Evolutionary conservation across 2,113 vertebrate species (phyloP).

Genomic region (Orthonyx spaldingii): DNA sequence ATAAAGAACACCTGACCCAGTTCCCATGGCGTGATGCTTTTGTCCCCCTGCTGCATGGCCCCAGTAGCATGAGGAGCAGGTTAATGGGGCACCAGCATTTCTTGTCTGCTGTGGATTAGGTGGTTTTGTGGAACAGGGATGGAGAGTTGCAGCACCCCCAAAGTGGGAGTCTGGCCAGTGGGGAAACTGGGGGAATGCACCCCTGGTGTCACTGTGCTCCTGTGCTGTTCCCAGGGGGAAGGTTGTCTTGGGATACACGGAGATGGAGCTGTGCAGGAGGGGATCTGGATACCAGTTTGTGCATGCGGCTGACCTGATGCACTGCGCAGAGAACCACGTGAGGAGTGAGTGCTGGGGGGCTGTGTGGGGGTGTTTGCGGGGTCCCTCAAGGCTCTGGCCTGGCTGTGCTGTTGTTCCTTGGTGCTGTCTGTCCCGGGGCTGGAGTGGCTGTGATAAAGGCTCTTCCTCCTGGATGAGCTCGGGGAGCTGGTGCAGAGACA

Average conservation of each 20-base stretch:
- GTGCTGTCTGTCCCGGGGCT: fast-evolving
- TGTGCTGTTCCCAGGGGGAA: neutral
- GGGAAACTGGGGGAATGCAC: neutral
- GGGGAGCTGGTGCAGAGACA: neutral
- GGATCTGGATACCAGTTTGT: constrained; percentile 82
- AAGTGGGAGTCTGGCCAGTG: neutral
- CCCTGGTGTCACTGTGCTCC: neutral
- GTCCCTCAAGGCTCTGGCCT: neutral
- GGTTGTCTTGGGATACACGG: constrained; percentile 73
- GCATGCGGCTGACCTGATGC: constrained; percentile 77
- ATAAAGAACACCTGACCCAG: neutral
- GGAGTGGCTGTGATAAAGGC: neutral
- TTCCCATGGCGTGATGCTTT: neutral
- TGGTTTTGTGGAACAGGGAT: neutral
- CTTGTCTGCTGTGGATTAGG: neutral
- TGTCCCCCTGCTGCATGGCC: neutral
- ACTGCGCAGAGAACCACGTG: constrained; percentile 76
- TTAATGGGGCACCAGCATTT: neutral
- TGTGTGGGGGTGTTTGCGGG: fast-evolving
- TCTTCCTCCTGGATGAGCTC: neutral
- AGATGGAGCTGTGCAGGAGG: constrained; percentile 70
- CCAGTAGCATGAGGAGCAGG: fast-evolving
- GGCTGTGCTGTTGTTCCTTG: neutral
- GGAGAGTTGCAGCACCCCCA: neutral
- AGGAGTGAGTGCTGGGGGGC: constrained; percentile 63